Evolutionary conservation across 2,888 invertebrate species (phyloP).

Genomic region (Spodoptera littoralis): DNA sequence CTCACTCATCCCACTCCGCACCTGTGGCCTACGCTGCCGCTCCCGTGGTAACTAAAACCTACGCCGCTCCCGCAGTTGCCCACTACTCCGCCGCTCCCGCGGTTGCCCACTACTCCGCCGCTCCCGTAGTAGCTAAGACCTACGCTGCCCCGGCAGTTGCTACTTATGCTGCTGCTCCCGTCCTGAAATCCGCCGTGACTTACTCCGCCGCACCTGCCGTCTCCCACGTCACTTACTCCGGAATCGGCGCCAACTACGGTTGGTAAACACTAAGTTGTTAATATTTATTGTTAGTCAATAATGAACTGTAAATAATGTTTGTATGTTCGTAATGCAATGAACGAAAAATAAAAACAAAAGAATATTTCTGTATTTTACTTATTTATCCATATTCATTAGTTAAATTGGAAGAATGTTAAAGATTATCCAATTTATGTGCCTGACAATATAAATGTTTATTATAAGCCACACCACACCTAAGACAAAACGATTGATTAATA

Average conservation of each 20-base stretch:
- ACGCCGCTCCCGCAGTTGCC: slow-evolving; percentile 56
- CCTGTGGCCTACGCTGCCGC: slow-evolving; percentile 64
- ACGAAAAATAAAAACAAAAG: slow-evolving; percentile 48
- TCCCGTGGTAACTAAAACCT: slow-evolving; percentile 89
- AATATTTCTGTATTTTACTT: slow-evolving; percentile 13
- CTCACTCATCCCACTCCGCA: slow-evolving; percentile 73
- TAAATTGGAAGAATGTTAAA: too few species aligned
- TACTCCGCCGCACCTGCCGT: slow-evolving; percentile 90
- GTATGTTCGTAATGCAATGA: slow-evolving; percentile 28
- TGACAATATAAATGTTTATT: too few species aligned
- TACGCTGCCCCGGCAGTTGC: slow-evolving; percentile 70
- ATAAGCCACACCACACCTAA: too few species aligned
- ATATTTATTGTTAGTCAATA: slow-evolving; percentile 48
- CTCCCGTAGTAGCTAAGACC: slow-evolving; percentile 65
- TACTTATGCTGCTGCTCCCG: slow-evolving; percentile 58
- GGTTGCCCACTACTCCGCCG: slow-evolving; percentile 55
- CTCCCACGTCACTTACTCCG: slow-evolving; percentile 90
- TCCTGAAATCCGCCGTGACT: slow-evolving; percentile 70
- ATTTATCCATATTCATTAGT: neutral
- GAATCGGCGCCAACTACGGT: slow-evolving; percentile 85
- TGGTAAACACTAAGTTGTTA: slow-evolving; percentile 71
- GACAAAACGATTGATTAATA: too few species aligned
- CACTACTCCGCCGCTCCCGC: slow-evolving; percentile 57
- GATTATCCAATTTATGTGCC: too few species aligned
- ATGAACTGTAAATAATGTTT: slow-evolving; percentile 48